phyloP scores from a whole-genome alignment of 1,140 invertebrate genomes.

The Magallana ariakensis region DNA sequence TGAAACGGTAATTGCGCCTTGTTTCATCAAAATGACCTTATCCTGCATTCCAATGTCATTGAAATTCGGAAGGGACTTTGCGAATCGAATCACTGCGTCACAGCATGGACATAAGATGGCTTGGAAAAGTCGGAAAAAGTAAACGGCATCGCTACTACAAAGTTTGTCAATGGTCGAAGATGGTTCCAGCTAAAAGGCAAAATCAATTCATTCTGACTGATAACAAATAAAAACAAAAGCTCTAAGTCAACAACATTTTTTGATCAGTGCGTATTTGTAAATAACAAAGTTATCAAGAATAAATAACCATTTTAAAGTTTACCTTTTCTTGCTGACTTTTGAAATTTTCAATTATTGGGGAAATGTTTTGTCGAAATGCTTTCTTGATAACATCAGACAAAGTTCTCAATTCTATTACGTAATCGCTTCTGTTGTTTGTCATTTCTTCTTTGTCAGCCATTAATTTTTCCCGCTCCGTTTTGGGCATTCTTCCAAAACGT shows the following conservation, averaged over 20 bases:
- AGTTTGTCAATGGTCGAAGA: background rate
- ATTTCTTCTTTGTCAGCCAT: conserved; percentile 84
- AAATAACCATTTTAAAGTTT: background rate
- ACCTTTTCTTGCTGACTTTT: conserved; percentile 2
- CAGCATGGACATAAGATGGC: conserved; percentile 64
- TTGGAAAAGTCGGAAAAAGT: conserved; percentile 66
- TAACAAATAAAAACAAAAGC: background rate
- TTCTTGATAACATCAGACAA: conserved; percentile 70
- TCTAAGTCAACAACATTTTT: too few relatives aligned
- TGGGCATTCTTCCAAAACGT: conserved; percentile 98
- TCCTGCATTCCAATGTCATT: conserved; percentile 95
- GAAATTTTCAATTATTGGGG: background rate
- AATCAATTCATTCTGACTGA: background rate
- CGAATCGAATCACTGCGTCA: conserved; percentile 89
- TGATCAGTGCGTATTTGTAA: too few relatives aligned
- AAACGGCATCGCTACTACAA: background rate
- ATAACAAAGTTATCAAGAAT: background rate
- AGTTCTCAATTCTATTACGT: conserved; percentile 70
- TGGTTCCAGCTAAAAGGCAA: background rate
- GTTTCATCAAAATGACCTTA: conserved; percentile 95
- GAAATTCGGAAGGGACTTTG: conserved; percentile 95
- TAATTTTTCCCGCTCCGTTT: conserved; percentile 98
- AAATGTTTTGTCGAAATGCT: conserved; percentile 56
- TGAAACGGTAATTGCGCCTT: conserved; percentile 65
- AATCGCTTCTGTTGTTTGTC: conserved; percentile 56